A percentile compares a stretch with the other conserved stretches of the same genome.
phyloP scores from a whole-genome alignment of 2,888 invertebrate species.

The Acheta domesticus region DNA sequence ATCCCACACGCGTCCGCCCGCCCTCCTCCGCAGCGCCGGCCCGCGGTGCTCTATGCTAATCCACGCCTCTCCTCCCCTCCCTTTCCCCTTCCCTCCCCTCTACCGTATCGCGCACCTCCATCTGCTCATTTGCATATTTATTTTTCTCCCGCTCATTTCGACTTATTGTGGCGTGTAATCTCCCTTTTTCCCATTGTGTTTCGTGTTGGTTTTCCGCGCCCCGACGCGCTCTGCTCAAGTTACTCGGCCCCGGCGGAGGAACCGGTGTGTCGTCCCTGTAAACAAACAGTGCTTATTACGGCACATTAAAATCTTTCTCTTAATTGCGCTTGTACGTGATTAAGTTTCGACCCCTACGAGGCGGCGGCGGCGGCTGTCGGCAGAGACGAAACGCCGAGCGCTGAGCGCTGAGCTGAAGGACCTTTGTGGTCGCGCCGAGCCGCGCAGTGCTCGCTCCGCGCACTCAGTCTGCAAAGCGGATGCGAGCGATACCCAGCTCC shows the following conservation, averaged over 20 bases:
- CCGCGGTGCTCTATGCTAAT: not conserved
- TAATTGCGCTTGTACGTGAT: not conserved
- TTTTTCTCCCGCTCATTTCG: not conserved
- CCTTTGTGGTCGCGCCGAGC: no score
- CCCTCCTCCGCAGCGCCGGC: not conserved
- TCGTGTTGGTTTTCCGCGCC: constrained; percentile 18
- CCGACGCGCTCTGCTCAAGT: not conserved
- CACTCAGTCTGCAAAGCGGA: not conserved
- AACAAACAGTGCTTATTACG: constrained; percentile 10
- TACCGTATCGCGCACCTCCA: not conserved
- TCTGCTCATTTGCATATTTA: not conserved
- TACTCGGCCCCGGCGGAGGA: not conserved
- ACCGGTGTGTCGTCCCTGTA: not conserved
- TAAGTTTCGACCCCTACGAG: not conserved
- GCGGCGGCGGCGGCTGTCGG: not conserved
- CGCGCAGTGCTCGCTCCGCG: not conserved
- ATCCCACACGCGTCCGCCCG: no score
- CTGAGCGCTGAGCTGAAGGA: not conserved
- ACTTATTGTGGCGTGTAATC: constrained; percentile 18
- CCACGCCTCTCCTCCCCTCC: not conserved
- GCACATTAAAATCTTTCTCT: constrained; percentile 5
- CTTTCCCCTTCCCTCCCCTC: not conserved
- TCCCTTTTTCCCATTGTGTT: constrained; percentile 10
- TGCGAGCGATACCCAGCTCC: not conserved
- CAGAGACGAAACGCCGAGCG: not conserved